Evolutionary conservation across 2,113 vertebrate species (phyloP).

Genomic region (Dromaius novaehollandiae): DNA sequence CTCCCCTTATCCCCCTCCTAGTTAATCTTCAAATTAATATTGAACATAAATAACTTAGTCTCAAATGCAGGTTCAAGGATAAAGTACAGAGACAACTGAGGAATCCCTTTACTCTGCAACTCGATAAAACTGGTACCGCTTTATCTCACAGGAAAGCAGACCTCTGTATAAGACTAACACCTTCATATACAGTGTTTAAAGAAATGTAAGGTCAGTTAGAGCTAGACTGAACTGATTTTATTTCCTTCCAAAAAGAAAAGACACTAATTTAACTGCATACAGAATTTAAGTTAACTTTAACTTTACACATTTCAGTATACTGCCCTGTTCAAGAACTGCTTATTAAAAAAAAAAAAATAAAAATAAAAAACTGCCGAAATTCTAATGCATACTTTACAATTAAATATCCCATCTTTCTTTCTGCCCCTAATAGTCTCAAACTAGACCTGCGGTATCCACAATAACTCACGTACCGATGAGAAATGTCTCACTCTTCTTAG

Average conservation of each 20-base stretch:
- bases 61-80: not conserved
- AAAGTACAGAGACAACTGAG: not conserved
- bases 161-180: not conserved
- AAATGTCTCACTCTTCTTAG: not conserved
- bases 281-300: constrained; percentile 69
- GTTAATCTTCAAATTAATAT: not conserved
- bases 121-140: not conserved
- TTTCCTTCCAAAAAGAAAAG: constrained; percentile 58
- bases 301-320: constrained; percentile 64
- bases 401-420: not conserved
- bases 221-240: constrained; percentile 64
- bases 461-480: not conserved
- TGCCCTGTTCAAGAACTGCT: constrained; percentile 54
- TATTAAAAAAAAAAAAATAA: constrained; percentile 24
- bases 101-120: not conserved
- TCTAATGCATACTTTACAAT: constrained; percentile 47
- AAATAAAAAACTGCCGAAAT: constrained; percentile 49
- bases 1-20: not conserved
- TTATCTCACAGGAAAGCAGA: not conserved
- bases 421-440: not conserved
- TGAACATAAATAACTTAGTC: not conserved
- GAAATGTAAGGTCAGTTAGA: constrained; percentile 36
- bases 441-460: not conserved
- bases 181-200: not conserved
- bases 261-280: constrained; percentile 66